Conservation (phyloP, 2,888 invertebrate species). For the Philhelius pedissequus region DNA sequence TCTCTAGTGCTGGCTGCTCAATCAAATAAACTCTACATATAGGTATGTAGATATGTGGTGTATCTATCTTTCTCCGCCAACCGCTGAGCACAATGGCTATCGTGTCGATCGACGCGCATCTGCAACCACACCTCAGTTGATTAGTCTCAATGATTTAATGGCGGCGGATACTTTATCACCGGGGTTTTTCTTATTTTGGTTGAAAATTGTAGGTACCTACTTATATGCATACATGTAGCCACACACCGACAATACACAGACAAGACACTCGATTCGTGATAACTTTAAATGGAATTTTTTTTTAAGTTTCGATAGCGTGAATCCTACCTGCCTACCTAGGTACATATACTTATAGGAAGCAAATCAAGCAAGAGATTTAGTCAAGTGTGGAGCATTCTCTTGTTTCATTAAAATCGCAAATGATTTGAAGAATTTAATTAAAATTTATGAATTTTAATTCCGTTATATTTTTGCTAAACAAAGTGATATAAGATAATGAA, state of each 20-base stretch:
- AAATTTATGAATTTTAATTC: not conserved
- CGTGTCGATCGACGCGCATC: slow-evolving; percentile 64
- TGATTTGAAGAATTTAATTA: not conserved
- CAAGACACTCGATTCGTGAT: not conserved
- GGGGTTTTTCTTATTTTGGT: slow-evolving; percentile 51
- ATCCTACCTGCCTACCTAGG: no score
- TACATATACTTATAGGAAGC: not conserved
- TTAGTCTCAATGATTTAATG: slow-evolving; percentile 68
- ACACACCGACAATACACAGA: not conserved
- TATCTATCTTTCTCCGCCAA: slow-evolving; percentile 14
- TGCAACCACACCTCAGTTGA: slow-evolving; percentile 69
- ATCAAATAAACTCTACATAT: slow-evolving; percentile 26
- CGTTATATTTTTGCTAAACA: not conserved
- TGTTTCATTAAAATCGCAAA: not conserved
- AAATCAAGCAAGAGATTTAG: not conserved
- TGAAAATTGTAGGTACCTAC: slow-evolving; percentile 3
- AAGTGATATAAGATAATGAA: not conserved
- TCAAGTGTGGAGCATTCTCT: not conserved
- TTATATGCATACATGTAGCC: not conserved
- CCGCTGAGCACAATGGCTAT: slow-evolving; percentile 9
- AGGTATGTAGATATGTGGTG: no score
- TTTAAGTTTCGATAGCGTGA: not conserved
- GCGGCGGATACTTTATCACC: slow-evolving; percentile 67
- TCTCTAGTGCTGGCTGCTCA: slow-evolving; percentile 36
- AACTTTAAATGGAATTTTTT: slow-evolving; percentile 23